Base-by-base conservation (phyloP, 2,113 vertebrate genomes). In the Peucedramus taeniatus region DNA sequence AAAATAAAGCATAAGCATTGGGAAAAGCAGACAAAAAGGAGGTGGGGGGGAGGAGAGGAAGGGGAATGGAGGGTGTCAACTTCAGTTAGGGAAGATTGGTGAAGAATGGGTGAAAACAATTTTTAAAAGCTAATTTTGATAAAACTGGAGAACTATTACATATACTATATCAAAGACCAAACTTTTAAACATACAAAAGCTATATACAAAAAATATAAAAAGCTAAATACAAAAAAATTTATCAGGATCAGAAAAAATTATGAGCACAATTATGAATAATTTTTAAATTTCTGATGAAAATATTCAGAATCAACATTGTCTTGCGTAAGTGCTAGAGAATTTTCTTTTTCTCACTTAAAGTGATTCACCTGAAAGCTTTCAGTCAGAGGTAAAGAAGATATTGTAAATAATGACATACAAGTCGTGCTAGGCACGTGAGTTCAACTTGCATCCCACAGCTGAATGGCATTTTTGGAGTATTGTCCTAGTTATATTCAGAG, bases 51-150 rank as follows among this genome's bases (percentile, higher is more conserved):
- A 15, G 17, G 6, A 51, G 15, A 11, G 10, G 37, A 77, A 40
- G 10, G 5, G 10, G 3, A 23, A 59, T 1, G 3, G 3, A 30
- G 2, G 1, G 2, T 76, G 7, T 56, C 13, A 60, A 5, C 1
- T 57, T 35, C 7, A 20, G 1, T 1, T 4, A 5, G 6, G 11
- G 0, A 85, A 11, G 4, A 42, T 4, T 72, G 19, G 2, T 44
- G 20, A 61, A 81, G 7, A 89, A 87, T 20, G 4, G 24, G 65
- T 33, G 31, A 57, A 81, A 57, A 13, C 4, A 21, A 22, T 3
- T n/a, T 80, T 59, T 30, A 28, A 61, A 57, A 42, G 10, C 2
- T 61, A 37, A 37, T 74, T 72, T 74, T 57, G 30, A 40, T 22
- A 81, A 70, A 91, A 42, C 2, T n/a, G 17, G 31, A 71, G 49